Evolutionary conservation across 2,797 vertebrate genomes (phyloP), one percentile per base, ranked within the genome.

Genomic region (Mus caroli): DNA sequence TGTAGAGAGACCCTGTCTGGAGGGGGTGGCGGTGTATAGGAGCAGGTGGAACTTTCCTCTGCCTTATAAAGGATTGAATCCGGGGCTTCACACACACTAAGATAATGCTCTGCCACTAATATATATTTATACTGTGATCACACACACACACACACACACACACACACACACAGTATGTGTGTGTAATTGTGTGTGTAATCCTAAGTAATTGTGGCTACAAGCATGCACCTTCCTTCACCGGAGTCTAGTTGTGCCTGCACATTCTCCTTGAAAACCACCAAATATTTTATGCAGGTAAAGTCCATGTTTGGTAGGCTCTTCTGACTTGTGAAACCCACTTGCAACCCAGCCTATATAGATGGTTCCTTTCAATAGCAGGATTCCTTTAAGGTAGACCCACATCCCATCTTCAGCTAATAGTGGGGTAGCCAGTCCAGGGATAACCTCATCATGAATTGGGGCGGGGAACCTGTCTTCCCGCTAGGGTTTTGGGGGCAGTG

Each of bases 261-360:
- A 19, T 7, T 28, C 50, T 62, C 52, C 24, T 64, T 83, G 64
- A 64, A 56, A 83, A 87, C 3, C 31, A 24, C 6, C 26, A 5
- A 50, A 13, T 7, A 26, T 10, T 43, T 46, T 64, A 14, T 40
- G 46, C 14, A 12, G 64, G 31, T 3, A 7, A 43, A 88, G 46
- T 54, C 56, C 0, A 3, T 5, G 14, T 3, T 14, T 22, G 17
- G 58, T 56, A 4, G 79, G 43, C 56, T 26, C n/a, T 9, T 11
- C 20, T 79, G 92, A 46, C 79, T 54, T 60, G 14, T 17, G 69
- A 73, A 77, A 24, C 40, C 20, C 54, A 19, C 37, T 28, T n/a
- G 64, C 46, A 24, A 11, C 34, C 20, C 24, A 37, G n/a, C 19
- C n/a, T 19, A 6, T 2, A 2, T 6, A 13, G 0, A 6, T 24